Evolutionary conservation across 2,113 vertebrate species (phyloP).

Genomic region (Axis porcinus): DNA sequence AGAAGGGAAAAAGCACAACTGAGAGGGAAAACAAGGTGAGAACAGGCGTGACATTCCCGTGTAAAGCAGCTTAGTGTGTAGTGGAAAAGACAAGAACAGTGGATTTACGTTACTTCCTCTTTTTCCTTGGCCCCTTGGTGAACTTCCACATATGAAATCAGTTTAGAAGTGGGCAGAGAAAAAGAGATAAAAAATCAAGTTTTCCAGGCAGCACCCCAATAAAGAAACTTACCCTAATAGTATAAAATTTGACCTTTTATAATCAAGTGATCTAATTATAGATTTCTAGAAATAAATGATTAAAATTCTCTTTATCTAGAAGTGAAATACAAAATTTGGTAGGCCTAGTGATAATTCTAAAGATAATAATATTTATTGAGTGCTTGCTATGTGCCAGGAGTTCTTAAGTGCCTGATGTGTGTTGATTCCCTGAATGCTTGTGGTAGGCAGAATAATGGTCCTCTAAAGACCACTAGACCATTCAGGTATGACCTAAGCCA

Average conservation of each 20-base stretch:
- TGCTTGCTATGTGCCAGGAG: not conserved
- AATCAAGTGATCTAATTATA: not conserved
- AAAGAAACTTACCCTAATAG: not conserved
- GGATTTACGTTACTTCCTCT: not conserved
- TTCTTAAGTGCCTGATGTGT: not conserved
- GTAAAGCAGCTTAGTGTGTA: not conserved
- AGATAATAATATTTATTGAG: not conserved
- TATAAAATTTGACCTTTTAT: not conserved
- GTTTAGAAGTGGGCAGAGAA: not conserved
- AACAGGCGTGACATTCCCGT: not conserved
- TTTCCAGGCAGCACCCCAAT: not conserved
- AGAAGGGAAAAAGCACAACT: not conserved
- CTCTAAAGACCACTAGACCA: no score
- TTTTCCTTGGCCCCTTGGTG: not conserved
- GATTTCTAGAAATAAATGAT: not conserved
- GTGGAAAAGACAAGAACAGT: not conserved
- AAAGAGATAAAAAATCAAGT: not conserved
- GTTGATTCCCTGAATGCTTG: not conserved
- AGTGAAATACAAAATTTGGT: not conserved
- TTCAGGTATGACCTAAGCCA: no score
- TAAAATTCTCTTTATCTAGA: not conserved
- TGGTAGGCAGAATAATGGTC: not conserved
- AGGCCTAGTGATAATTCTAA: not conserved
- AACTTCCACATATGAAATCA: not conserved
- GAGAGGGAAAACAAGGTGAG: not conserved